phyloP scores from a whole-genome alignment of 2,113 vertebrate genomes.

The Muntiacus muntjak region DNA sequence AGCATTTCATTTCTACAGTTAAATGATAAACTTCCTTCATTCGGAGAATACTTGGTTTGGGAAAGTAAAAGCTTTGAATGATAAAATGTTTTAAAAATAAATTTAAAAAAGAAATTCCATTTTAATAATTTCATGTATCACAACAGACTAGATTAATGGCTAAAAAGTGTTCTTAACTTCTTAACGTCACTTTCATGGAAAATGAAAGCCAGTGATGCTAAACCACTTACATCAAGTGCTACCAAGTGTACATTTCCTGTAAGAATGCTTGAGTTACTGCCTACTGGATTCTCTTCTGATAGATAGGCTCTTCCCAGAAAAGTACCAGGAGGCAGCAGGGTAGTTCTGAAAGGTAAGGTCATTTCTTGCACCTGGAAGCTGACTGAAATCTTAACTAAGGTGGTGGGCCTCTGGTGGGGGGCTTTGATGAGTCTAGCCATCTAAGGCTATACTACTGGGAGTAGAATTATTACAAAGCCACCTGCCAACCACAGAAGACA shows the following conservation, averaged over 20 bases:
- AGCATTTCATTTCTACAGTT: background rate
- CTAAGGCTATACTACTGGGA: background rate
- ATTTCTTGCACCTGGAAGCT: background rate
- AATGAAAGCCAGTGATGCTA: background rate
- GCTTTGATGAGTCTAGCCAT: background rate
- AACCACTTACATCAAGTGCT: background rate
- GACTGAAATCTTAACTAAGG: background rate
- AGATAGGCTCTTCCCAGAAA: background rate
- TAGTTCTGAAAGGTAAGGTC: background rate
- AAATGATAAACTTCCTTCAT: background rate
- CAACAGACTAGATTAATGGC: background rate
- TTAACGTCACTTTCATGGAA: background rate
- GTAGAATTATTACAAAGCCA: background rate
- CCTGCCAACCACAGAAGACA: background rate
- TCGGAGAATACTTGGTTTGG: background rate
- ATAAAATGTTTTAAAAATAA: slow-evolving; percentile 16
- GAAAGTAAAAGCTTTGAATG: background rate
- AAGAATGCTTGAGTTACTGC: background rate
- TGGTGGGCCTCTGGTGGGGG: too few species aligned
- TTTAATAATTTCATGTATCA: background rate
- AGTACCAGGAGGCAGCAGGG: background rate
- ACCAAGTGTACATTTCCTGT: background rate
- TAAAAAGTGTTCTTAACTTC: background rate
- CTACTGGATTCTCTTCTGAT: background rate
- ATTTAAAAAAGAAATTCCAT: background rate